Conservation (phyloP, 2,797 vertebrate genomes). For the Macroramphosus scolopax region DNA sequence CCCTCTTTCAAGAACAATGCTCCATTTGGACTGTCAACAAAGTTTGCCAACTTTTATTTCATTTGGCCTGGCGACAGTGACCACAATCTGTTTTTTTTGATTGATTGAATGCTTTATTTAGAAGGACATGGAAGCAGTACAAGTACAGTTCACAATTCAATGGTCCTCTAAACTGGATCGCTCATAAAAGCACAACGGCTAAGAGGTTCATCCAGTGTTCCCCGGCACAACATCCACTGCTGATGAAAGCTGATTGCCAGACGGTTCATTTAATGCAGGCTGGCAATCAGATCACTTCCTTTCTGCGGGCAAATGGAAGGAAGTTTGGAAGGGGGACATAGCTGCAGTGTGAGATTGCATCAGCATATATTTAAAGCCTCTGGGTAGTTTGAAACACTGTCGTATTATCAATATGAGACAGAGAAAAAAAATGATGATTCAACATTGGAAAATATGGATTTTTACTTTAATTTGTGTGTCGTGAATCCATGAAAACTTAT, state of each 20-base stretch:
- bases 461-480: too few relatives aligned
- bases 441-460: conserved; percentile 15
- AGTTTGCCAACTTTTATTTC: too few relatives aligned
- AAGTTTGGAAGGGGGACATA: conserved; percentile 1
- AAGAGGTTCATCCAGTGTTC: background rate
- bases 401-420: conserved; percentile 10
- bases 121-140: too few relatives aligned
- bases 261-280: conserved; percentile 5
- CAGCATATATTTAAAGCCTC: conserved; percentile 19
- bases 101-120: too few relatives aligned
- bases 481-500: background rate
- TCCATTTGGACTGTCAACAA: too few relatives aligned
- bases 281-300: conserved; percentile 14
- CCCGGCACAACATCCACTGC: background rate
- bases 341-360: conserved; percentile 10
- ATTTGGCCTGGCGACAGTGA: too few relatives aligned
- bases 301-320: conserved; percentile 8
- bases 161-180: too few relatives aligned
- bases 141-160: too few relatives aligned
- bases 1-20: too few relatives aligned
- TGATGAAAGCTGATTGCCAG: too few relatives aligned
- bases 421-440: conserved; percentile 13
- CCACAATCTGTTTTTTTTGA: too few relatives aligned
- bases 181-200: too few relatives aligned
- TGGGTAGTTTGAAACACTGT: conserved; percentile 2